phyloP scores from a whole-genome alignment of 2,888 invertebrate species.

The Drosophila atripex region DNA sequence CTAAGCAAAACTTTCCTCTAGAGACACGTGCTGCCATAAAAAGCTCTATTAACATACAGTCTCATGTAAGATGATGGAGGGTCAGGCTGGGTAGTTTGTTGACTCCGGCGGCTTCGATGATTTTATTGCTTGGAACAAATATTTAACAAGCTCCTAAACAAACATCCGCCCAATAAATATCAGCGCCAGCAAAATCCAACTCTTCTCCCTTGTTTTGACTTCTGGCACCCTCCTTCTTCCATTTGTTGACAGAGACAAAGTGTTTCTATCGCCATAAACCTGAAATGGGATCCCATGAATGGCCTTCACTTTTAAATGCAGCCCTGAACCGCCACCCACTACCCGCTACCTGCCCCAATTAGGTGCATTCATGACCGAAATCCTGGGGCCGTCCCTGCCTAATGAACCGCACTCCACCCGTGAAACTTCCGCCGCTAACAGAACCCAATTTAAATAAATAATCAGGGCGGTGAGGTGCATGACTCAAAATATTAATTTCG shows the following conservation, averaged over 20 bases:
- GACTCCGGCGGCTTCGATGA: conserved; percentile 33
- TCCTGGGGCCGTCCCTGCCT: not conserved
- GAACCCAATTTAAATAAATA: conserved; percentile 62
- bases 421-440: conserved; percentile 21
- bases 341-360: conserved; percentile 45
- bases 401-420: conserved; percentile 31
- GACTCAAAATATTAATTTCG: conserved; percentile 46
- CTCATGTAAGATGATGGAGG: conserved; percentile 2
- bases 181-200: conserved; percentile 27
- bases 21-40: conserved; percentile 66
- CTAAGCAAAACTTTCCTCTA: conserved; percentile 36
- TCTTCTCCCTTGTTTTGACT: no score
- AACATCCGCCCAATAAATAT: conserved; percentile 42
- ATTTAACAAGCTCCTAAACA: conserved; percentile 58
- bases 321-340: not conserved
- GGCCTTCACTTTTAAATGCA: conserved; percentile 19
- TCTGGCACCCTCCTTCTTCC: not conserved
- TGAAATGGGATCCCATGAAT: conserved; percentile 44
- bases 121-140: conserved; percentile 50
- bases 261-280: conserved; percentile 46
- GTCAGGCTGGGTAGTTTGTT: conserved; percentile 16
- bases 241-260: conserved; percentile 41
- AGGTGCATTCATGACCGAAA: conserved; percentile 46
- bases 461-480: conserved; percentile 40
- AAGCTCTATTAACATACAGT: conserved; percentile 68